phyloP scores from a whole-genome alignment of 2,888 invertebrate genomes.

The Coelogynopora nodosa region DNA sequence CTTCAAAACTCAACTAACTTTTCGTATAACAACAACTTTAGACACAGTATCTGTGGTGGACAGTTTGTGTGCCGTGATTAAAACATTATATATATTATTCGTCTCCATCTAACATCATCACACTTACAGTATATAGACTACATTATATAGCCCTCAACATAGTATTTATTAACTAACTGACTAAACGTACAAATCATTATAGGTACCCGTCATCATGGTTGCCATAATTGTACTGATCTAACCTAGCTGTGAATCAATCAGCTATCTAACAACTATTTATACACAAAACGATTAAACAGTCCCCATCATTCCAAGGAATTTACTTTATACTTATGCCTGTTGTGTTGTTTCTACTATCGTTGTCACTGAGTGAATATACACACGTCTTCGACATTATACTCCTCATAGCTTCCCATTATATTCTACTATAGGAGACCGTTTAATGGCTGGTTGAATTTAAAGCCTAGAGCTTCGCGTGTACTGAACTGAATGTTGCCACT shows the following conservation, averaged over 20 bases:
- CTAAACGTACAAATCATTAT: no score
- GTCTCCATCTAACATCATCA: no score
- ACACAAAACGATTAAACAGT: neutral
- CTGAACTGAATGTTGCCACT: constrained; percentile 6
- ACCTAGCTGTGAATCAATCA: constrained; percentile 3
- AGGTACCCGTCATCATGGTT: no score
- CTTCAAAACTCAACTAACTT: neutral
- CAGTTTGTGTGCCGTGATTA: neutral
- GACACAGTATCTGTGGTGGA: neutral
- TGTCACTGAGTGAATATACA: neutral
- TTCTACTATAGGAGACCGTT: neutral
- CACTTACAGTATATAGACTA: no score
- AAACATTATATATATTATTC: neutral
- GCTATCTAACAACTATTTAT: neutral
- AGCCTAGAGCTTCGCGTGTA: neutral
- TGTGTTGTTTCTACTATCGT: neutral
- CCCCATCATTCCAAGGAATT: constrained; percentile 11
- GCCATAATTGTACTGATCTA: no score
- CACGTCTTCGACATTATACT: constrained; percentile 7
- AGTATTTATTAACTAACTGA: no score
- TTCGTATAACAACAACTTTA: neutral
- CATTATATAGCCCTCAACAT: neutral
- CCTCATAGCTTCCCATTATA: neutral
- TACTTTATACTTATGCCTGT: neutral
- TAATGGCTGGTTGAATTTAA: constrained; percentile 17